Base-by-base conservation (phyloP, 2,113 vertebrate species). In the Hyaena hyaena region DNA sequence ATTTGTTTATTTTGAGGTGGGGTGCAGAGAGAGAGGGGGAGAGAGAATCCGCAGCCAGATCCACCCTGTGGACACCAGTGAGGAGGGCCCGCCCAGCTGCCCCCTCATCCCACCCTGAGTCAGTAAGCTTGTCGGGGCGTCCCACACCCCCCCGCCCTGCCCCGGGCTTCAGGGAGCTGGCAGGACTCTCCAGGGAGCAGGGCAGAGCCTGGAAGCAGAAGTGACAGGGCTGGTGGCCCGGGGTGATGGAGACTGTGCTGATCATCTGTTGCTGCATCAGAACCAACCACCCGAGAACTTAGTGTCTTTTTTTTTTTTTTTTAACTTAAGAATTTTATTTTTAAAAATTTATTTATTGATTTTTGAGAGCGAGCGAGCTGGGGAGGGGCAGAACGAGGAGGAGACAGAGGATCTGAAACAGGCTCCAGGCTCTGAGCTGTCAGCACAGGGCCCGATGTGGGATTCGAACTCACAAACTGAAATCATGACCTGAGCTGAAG, bases 51-150 rank as follows among this genome's bases (percentile, higher is more conserved):
- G 3, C 53, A 99, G 99, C 23, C 93, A 98, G 39, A 96, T 99
- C 28, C 53, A 88, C 85, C 98, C 65, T 0, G 4, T 94, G 77
- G 58, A 83, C 79, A 45, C 35, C 48, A 12, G 85, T 85, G 2
- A 84, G 12, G 98, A 99, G 1, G 96, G 96, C 5, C 96, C 99
- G 93, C 98, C 98, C 24, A 99, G 93, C 95, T 99, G 99, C 82
- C 99, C 99, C 0, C 97, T 98, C 93, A 98, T 68, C 12, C 99
- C 99, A 0, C 99, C 99, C 17, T 86, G 98, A 0, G 95, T 99
- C 58, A 98, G 99, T 99, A 97, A 99, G 88, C 31, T 15, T 24
- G 43, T 33, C 8, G 23, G 24, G 77, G 69, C 33, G 8, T 53
- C 55, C 12, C 10, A 8, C 1, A 7, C 28, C 3, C 58, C 58